These are phyloP conservation scores for Ips nitidus DNA, from an alignment of 1,140 invertebrate species.

Conservation along the genomic window DNA sequence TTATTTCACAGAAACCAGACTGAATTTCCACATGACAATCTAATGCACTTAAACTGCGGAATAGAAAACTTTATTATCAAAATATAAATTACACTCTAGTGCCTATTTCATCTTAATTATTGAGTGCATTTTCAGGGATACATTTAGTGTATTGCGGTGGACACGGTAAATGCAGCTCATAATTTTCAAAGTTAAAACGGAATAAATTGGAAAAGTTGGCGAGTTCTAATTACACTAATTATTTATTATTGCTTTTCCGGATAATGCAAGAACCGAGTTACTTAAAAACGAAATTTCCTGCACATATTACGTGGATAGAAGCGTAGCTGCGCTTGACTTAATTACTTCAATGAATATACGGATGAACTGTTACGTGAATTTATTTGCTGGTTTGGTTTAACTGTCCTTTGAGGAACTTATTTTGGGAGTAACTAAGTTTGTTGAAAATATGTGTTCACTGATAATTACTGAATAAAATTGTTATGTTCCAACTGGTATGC, in stretches of 20 bases:
- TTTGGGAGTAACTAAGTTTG: too few species aligned
- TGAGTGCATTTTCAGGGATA: constrained; percentile 13
- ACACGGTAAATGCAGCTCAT: constrained; percentile 21
- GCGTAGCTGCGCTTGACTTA: too few species aligned
- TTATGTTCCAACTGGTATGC: too few species aligned
- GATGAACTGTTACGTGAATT: too few species aligned
- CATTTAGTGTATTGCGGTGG: constrained; percentile 16
- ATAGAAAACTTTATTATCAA: constrained; percentile 4
- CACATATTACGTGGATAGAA: neutral
- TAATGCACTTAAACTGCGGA: neutral
- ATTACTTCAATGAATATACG: too few species aligned
- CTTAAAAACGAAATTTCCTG: neutral
- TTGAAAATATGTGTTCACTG: too few species aligned
- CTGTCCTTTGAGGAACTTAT: too few species aligned
- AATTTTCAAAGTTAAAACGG: constrained; percentile 22
- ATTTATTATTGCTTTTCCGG: constrained; percentile 25
- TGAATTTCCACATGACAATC: too few species aligned
- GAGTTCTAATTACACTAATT: constrained; percentile 28
- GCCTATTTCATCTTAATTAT: constrained; percentile 21
- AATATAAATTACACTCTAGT: constrained; percentile 5
- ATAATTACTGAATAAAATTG: too few species aligned
- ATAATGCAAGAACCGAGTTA: constrained; percentile 9
- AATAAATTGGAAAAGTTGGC: constrained; percentile 29
- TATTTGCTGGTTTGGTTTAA: too few species aligned
- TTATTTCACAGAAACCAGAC: too few species aligned